Percentiles rank a stretch among this genome's conserved stretches.
These are phyloP conservation scores for Pipistrellus pipistrellus DNA, from an alignment of 2,797 vertebrate genomes.

Conservation along the genomic window DNA sequence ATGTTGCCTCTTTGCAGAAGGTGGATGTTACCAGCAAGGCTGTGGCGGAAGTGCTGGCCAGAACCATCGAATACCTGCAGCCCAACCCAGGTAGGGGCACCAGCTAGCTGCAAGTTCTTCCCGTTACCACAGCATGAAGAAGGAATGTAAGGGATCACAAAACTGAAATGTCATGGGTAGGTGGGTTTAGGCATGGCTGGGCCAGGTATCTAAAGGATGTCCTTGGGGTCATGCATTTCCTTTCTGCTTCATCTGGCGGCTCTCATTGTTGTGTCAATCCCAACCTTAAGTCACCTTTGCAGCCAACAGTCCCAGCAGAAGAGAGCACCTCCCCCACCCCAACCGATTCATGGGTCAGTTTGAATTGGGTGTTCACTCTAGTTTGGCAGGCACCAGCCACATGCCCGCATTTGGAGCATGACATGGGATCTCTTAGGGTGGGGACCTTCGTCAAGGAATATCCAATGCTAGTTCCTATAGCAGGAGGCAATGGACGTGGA, in stretches of 20 bases:
- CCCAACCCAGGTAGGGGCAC: conserved; percentile 95
- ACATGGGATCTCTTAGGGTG: background rate
- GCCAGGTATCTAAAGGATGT: background rate
- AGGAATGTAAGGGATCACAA: background rate
- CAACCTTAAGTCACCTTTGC: background rate
- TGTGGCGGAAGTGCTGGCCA: conserved; percentile 95
- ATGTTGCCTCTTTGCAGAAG: conserved; percentile 90
- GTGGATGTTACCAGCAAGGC: conserved; percentile 99
- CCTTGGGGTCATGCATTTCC: background rate
- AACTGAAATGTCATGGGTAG: background rate
- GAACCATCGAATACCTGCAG: conserved; percentile 98
- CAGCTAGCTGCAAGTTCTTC: background rate
- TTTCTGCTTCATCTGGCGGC: background rate
- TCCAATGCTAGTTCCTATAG: background rate
- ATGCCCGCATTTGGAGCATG: background rate
- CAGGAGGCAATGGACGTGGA: fast-evolving
- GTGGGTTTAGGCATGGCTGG: background rate
- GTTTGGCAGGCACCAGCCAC: background rate
- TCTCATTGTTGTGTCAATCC: fast-evolving
- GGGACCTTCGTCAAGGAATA: background rate
- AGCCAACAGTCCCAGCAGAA: background rate
- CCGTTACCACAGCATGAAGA: background rate
- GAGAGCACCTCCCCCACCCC: background rate
- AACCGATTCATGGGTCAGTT: fast-evolving
- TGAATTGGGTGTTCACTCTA: background rate